phyloP scores from a whole-genome alignment of 2,797 vertebrate genomes.

The Hemitrygon akajei region DNA sequence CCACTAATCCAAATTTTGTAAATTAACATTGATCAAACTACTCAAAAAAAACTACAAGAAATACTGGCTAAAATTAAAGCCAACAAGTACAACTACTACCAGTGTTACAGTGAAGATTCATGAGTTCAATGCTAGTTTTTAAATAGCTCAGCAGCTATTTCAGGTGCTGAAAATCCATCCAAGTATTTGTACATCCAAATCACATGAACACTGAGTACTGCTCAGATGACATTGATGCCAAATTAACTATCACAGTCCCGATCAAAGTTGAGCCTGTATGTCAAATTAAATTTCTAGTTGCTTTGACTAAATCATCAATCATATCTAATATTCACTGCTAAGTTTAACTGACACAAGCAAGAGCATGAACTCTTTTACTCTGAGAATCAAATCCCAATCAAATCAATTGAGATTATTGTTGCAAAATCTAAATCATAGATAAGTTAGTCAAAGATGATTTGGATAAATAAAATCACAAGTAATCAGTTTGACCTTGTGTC shows the following conservation, averaged over 20 bases:
- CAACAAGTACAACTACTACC: slow-evolving; percentile 5
- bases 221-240: not conserved
- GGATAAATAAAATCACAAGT: not conserved
- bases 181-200: slow-evolving; percentile 15
- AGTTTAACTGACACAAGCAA: not conserved
- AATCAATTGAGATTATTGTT: not conserved
- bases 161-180: slow-evolving; percentile 30
- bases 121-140: not conserved
- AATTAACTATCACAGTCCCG: not conserved
- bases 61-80: slow-evolving; percentile 18
- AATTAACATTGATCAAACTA: not conserved
- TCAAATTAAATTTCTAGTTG: not conserved
- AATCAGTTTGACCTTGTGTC: too few relatives aligned
- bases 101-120: not conserved
- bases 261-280: not conserved
- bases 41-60: not conserved
- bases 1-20: not conserved
- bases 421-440: not conserved
- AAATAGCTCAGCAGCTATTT: slow-evolving; percentile 29
- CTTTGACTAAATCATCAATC: not conserved
- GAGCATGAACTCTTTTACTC: not conserved
- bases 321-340: not conserved
- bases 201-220: not conserved
- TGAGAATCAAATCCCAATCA: not conserved
- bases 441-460: not conserved